Percentiles rank a stretch among this genome's conserved stretches.
Evolutionary conservation across 2,113 vertebrate species (phyloP).

Genomic region (Lycaon pictus): DNA sequence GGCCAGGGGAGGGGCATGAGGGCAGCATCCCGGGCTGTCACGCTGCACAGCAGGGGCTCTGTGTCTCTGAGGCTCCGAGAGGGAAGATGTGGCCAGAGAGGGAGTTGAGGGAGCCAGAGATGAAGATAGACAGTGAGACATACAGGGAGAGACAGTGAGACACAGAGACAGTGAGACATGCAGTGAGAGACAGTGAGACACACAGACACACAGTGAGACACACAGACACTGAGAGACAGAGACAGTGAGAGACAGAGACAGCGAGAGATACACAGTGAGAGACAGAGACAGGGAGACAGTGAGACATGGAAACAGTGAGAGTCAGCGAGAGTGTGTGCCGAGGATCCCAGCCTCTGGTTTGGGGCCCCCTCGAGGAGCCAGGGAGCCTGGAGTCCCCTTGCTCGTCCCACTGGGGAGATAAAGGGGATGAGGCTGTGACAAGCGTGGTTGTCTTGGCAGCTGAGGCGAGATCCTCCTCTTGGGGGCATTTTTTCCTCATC

Average conservation of each 20-base stretch:
- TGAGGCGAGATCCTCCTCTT: background rate
- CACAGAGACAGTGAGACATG: background rate
- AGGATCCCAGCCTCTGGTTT: background rate
- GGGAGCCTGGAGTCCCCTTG: background rate
- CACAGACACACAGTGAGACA: background rate
- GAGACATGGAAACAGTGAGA: background rate
- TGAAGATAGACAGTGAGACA: background rate
- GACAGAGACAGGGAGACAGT: background rate
- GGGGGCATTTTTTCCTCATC: constrained; percentile 86
- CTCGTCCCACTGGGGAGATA: constrained; percentile 70
- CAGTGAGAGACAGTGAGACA: background rate
- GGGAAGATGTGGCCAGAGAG: too few relatives aligned
- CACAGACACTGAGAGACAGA: background rate
- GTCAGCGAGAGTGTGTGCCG: background rate
- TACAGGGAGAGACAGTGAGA: background rate
- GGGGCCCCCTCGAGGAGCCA: fast-evolving
- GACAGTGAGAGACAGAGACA: background rate
- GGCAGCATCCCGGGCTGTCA: background rate
- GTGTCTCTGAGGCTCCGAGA: background rate
- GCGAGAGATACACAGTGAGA: background rate
- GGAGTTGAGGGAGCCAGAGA: too few relatives aligned
- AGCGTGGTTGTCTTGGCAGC: constrained; percentile 50
- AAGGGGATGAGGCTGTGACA: background rate
- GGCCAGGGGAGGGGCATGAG: background rate
- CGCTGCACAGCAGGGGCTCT: fast-evolving